A percentile compares a stretch with the other conserved stretches of the same genome.
Evolutionary conservation across 2,888 invertebrate genomes (phyloP).

Genomic region (Allacma fusca): DNA sequence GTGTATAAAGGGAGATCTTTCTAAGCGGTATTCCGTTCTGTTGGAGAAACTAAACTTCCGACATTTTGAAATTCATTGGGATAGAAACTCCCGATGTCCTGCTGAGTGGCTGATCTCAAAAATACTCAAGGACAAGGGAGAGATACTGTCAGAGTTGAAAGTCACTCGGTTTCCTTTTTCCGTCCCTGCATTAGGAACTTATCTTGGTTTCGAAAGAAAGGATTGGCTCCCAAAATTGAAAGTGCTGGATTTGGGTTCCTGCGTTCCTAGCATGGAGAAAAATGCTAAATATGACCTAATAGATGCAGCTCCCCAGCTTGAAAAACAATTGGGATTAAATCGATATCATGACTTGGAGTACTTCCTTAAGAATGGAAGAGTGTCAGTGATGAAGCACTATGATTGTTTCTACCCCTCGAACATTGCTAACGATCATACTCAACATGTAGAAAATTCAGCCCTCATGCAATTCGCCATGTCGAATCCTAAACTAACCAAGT

Average conservation of each 20-base stretch:
- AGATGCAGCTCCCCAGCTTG: neutral
- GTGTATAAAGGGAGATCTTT: neutral
- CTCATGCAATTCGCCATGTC: neutral
- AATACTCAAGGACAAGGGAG: neutral
- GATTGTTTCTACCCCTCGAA: neutral
- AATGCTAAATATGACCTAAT: neutral
- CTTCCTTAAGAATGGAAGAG: neutral
- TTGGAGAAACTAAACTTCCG: neutral
- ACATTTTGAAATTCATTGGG: conserved; percentile 12
- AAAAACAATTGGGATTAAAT: neutral
- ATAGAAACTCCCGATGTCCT: neutral
- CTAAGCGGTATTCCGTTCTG: neutral
- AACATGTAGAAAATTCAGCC: neutral
- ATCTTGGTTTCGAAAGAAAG: neutral
- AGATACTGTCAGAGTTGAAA: neutral
- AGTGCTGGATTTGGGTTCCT: neutral
- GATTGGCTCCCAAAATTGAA: neutral
- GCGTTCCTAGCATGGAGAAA: neutral
- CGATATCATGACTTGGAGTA: neutral
- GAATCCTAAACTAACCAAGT: neutral
- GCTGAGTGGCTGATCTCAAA: neutral
- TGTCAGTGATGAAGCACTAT: neutral
- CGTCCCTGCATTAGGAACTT: neutral
- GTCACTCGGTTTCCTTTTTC: neutral
- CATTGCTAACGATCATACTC: too few relatives aligned